Conservation (phyloP, 2,113 vertebrate genomes). For the Malurus melanocephalus region DNA sequence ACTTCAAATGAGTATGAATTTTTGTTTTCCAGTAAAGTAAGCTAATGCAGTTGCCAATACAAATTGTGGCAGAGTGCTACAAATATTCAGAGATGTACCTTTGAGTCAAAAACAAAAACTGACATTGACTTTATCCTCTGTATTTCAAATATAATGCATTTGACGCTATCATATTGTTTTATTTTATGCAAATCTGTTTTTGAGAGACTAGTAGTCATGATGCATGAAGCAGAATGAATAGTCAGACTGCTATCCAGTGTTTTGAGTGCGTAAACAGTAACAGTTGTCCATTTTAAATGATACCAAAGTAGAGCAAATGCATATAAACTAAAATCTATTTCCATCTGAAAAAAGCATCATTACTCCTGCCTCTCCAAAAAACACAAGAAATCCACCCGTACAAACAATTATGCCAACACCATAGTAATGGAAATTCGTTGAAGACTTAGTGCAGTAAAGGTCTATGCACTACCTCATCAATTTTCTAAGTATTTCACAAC, state of each 20-base stretch:
- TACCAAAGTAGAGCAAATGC: not conserved
- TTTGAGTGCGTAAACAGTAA: not conserved
- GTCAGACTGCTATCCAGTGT: not conserved
- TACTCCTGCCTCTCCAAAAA: not conserved
- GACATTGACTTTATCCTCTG: not conserved
- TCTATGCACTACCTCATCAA: not conserved
- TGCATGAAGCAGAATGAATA: not conserved
- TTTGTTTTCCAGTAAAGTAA: not conserved
- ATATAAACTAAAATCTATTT: not conserved
- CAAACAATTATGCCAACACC: not conserved
- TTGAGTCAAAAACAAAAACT: accelerated
- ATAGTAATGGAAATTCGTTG: not conserved
- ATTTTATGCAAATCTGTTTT: not conserved
- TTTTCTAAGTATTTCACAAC: not conserved
- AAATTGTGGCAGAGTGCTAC: not conserved
- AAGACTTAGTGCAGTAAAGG: not conserved
- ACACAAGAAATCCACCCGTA: not conserved
- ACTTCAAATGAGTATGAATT: not conserved
- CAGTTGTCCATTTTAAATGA: not conserved
- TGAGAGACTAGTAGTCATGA: not conserved
- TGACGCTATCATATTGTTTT: not conserved
- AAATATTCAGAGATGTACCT: not conserved
- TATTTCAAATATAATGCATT: not conserved
- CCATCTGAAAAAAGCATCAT: not conserved
- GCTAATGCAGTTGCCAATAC: not conserved